A percentile compares a stretch with the other conserved stretches of the same genome.
These are phyloP conservation scores for Leiothrix lutea DNA, from an alignment of 2,113 vertebrate genomes.

Conservation along the genomic window DNA sequence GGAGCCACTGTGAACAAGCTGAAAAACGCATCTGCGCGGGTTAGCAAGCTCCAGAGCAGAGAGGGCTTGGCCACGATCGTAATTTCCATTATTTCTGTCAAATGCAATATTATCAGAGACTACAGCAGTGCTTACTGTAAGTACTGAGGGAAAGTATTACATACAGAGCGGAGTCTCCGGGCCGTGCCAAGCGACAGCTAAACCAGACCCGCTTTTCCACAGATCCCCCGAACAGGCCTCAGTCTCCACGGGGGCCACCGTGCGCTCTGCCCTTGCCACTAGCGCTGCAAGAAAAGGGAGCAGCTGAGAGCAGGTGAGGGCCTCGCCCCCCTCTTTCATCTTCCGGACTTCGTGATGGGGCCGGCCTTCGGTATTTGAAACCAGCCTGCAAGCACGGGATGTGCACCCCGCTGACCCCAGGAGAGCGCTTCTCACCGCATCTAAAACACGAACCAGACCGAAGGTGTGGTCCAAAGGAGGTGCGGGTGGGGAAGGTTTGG, in stretches of 20 bases:
- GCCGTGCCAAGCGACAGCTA: background rate
- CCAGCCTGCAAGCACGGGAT: background rate
- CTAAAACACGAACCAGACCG: background rate
- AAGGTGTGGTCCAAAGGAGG: background rate
- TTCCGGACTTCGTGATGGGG: too few species aligned
- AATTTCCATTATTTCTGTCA: constrained; percentile 59
- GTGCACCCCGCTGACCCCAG: background rate
- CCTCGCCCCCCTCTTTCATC: background rate
- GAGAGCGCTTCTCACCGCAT: background rate
- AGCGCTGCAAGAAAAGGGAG: background rate
- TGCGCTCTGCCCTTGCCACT: background rate
- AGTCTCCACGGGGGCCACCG: fast-evolving
- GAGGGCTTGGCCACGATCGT: constrained; percentile 30
- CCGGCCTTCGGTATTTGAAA: background rate
- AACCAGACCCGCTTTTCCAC: background rate
- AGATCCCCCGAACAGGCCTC: background rate
- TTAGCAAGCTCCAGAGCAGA: background rate
- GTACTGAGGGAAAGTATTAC: constrained; percentile 42
- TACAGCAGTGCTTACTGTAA: constrained; percentile 50
- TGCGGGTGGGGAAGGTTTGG: background rate
- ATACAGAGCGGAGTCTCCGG: background rate
- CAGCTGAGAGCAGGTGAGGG: background rate
- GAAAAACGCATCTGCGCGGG: constrained; percentile 18
- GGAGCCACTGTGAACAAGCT: background rate
- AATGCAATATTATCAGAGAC: constrained; percentile 14